Conservation (phyloP, 2,888 invertebrate species). For the Melieria omissa region DNA sequence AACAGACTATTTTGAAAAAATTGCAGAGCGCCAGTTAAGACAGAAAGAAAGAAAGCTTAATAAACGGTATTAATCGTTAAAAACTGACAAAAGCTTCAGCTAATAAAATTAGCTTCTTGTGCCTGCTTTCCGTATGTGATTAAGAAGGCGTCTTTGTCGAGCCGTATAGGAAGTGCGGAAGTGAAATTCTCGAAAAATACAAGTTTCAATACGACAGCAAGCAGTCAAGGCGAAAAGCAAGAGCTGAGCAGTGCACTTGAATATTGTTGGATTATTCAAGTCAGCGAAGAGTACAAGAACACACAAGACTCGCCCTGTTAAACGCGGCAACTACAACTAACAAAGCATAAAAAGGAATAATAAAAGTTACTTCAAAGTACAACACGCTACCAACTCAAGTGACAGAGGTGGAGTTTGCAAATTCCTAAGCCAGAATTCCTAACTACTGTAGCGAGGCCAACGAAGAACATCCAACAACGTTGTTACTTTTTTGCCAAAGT, state of each 20-base stretch:
- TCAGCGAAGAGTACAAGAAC: too few species aligned
- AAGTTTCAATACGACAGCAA: neutral
- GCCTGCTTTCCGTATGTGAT: neutral
- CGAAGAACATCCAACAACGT: neutral
- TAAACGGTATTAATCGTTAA: too few species aligned
- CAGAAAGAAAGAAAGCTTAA: too few species aligned
- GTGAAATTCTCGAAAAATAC: constrained; percentile 55
- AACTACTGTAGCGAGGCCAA: neutral
- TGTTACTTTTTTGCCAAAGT: constrained; percentile 5
- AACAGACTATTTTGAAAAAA: too few species aligned
- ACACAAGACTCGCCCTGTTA: too few species aligned
- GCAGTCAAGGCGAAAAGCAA: too few species aligned
- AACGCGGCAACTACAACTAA: neutral
- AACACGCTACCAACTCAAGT: constrained; percentile 11
- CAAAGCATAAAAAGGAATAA: constrained; percentile 32
- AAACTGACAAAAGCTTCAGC: too few species aligned
- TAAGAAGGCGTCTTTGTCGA: too few species aligned
- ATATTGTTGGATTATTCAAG: too few species aligned
- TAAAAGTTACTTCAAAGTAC: constrained; percentile 40
- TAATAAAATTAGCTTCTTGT: neutral
- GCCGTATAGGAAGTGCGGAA: constrained; percentile 50
- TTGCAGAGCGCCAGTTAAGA: too few species aligned
- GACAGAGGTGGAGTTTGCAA: neutral
- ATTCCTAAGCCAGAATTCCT: neutral
- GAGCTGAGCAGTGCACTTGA: too few species aligned